Conservation (phyloP, 2,888 invertebrate species). For the Omphaloscelis lunosa region DNA sequence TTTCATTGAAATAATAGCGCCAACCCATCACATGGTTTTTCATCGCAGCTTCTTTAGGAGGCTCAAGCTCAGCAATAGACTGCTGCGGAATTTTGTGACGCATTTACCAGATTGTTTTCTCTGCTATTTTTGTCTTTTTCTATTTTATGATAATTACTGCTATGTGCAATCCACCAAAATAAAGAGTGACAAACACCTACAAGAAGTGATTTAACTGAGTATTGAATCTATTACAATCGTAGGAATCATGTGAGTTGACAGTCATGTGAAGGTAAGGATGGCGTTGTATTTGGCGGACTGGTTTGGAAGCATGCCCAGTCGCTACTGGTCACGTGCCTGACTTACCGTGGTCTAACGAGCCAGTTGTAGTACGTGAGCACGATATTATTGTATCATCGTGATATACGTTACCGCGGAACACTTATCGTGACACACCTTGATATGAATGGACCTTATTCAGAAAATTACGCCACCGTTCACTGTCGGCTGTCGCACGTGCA, state of each 20-base stretch:
- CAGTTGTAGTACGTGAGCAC: slow-evolving; percentile 41
- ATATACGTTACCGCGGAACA: slow-evolving; percentile 28
- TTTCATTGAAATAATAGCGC: neutral
- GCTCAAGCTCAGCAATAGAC: neutral
- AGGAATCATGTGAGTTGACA: slow-evolving; percentile 71
- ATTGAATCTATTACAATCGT: slow-evolving; percentile 56
- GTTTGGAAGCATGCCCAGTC: slow-evolving; percentile 78
- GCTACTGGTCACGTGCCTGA: slow-evolving; percentile 59
- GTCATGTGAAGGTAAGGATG: slow-evolving; percentile 72
- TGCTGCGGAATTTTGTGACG: neutral
- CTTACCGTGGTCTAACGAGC: slow-evolving; percentile 37
- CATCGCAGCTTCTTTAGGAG: neutral
- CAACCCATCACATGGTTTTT: neutral
- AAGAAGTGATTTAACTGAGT: slow-evolving; percentile 39
- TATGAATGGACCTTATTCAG: slow-evolving; percentile 28
- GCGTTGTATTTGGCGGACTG: slow-evolving; percentile 70
- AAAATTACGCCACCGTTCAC: slow-evolving; percentile 11
- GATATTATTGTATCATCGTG: slow-evolving; percentile 39
- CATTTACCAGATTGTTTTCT: neutral
- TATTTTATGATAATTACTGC: neutral
- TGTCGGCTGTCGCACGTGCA: slow-evolving; percentile 39
- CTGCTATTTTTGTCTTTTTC: neutral
- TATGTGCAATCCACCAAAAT: slow-evolving; percentile 24
- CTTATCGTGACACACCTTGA: slow-evolving; percentile 28
- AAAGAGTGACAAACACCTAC: slow-evolving; percentile 33